Evolutionary conservation across 1,140 invertebrate genomes (phyloP).

Genomic region (Zaprionus tsacasi): DNA sequence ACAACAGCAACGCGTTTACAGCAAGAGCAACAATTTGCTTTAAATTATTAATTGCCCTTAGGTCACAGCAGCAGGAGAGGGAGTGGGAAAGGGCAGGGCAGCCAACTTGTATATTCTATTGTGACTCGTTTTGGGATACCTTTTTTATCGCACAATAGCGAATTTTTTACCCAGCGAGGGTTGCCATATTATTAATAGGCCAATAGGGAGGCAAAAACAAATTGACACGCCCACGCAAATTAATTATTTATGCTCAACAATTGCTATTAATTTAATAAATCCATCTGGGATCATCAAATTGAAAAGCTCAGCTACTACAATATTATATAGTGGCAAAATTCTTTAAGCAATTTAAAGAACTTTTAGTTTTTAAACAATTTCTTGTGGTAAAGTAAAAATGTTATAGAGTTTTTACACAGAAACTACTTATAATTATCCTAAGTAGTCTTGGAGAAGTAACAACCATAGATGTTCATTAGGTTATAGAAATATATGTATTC

Average conservation of each 20-base stretch:
- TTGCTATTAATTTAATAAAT: not conserved
- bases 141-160: not conserved
- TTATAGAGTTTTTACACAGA: no score
- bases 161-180: not conserved
- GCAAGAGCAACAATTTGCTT: constrained; percentile 8
- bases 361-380: no score
- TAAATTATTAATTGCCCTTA: constrained; percentile 54
- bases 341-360: no score
- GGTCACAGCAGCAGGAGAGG: not conserved
- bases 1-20: not conserved
- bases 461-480: no score
- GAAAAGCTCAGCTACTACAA: no score
- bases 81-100: not conserved
- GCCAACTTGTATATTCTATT: not conserved
- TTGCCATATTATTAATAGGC: not conserved
- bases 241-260: not conserved
- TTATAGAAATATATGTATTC: no score
- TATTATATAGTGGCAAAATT: no score
- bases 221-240: not conserved
- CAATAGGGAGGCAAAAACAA: not conserved
- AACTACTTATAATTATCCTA: no score
- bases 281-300: not conserved
- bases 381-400: no score
- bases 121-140: not conserved
- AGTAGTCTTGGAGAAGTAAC: no score